These are phyloP conservation scores for Heterotis niloticus DNA, from an alignment of 2,113 vertebrate genomes.

Conservation along the genomic window DNA sequence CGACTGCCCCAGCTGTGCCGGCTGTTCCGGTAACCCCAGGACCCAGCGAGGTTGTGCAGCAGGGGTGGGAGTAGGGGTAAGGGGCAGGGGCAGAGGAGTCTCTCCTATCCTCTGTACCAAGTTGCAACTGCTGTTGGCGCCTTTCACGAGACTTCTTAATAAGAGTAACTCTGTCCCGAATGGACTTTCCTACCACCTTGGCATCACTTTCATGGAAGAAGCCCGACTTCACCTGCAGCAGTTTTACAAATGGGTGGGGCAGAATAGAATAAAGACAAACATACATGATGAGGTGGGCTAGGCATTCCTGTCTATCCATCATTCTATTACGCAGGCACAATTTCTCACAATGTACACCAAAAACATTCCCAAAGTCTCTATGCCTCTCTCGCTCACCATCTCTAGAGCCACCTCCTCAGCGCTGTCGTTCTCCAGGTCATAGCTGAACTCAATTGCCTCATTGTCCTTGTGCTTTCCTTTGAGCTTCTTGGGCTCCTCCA, in stretches of 20 bases:
- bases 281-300: neutral
- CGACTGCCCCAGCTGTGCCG: constrained; percentile 24
- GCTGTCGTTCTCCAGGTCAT: constrained; percentile 80
- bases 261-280: neutral
- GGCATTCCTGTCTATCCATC: neutral
- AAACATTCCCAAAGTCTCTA: neutral
- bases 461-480: constrained; percentile 97
- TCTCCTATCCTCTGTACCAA: constrained; percentile 59
- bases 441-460: constrained; percentile 96
- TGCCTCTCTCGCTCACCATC: constrained; percentile 71
- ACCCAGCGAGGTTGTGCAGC: constrained; percentile 48
- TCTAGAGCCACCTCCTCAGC: constrained; percentile 89
- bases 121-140: constrained; percentile 58
- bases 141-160: constrained; percentile 83
- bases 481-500: constrained; percentile 90
- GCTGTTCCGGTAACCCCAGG: constrained; percentile 17
- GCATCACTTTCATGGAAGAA: constrained; percentile 91
- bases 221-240: constrained; percentile 79
- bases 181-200: constrained; percentile 87
- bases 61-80: constrained; percentile 52
- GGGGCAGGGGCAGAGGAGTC: constrained; percentile 59
- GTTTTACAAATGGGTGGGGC: neutral
- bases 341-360: neutral
- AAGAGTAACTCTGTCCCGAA: constrained; percentile 77
- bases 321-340: neutral